Evolutionary conservation across 2,797 vertebrate genomes (phyloP), one percentile per base, ranked within the genome.

Genomic region (Peromyscus melanophrys): DNA sequence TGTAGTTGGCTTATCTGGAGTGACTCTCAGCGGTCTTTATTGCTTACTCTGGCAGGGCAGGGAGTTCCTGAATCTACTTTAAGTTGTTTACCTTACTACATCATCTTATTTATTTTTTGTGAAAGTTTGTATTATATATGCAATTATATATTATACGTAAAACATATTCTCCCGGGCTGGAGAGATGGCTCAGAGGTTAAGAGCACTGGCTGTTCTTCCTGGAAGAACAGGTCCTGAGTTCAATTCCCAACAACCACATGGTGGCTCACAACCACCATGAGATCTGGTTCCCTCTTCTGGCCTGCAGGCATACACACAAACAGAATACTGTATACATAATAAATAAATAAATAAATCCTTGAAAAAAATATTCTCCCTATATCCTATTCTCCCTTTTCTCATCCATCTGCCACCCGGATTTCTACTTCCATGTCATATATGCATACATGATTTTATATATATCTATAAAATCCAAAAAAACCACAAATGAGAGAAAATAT

Each of bases 71-170:
- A 69, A 52, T 25, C 61, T 67, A 49, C 21, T 34, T 65, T 85
- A 85, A 49, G 31, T n/a, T 52, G 19, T 65, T 84, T 49, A 90
- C 57, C 52, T 73, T 69, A 6, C 59, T 40, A 40, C 46, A 37
- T 27, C 49, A 81, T 6, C 55, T 40, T 63, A 80, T 83, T 97
- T 46, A 25, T 77, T 95, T 55, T 88, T 87, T 87, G 55, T 63
- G 90, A 96, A 69, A 82, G 40, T 65, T n/a, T 61, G 37, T 52
- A 16, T 86, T 65, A 34, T 84, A 46, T 85, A 37, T 27, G 34
- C 46, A 69, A 17, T 27, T 55, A 37, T 1, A 55, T 71, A 77
- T 31, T 52, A 49, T n/a, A 57, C n/a, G 29, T 61, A 61, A 61
- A 61, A 23, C 23, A 61, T 27, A 25, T 61, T 61, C 13, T 55